These are phyloP conservation scores for Heliconius ethilla DNA, from an alignment of 2,888 invertebrate species.

Conservation along the genomic window DNA sequence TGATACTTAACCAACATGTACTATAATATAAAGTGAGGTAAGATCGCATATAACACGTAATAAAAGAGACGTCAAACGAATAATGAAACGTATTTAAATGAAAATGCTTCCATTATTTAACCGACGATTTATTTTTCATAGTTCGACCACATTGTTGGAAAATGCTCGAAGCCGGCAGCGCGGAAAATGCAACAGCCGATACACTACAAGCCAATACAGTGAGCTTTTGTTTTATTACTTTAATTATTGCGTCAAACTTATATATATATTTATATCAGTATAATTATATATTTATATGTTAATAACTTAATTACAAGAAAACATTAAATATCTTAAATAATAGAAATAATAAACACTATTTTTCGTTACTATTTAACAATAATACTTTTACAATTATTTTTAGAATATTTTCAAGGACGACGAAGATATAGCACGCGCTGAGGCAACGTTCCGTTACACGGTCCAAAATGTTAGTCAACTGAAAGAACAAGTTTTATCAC, in stretches of 20 bases:
- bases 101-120: conserved; percentile 23
- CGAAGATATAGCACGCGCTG: conserved; percentile 92
- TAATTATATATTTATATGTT: background rate
- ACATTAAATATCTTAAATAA: too few species aligned
- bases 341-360: too few species aligned
- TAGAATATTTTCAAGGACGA: conserved; percentile 81
- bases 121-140: conserved; percentile 38
- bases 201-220: conserved; percentile 41
- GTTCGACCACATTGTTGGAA: conserved; percentile 53
- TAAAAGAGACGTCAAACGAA: background rate
- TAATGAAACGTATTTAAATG: conserved; percentile 14
- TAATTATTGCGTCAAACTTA: conserved; percentile 9
- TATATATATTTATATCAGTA: background rate
- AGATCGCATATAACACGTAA: conserved; percentile 39
- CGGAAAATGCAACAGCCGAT: conserved; percentile 61
- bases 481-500: conserved; percentile 91
- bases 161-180: conserved; percentile 72
- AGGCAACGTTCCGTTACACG: conserved; percentile 94
- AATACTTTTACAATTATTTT: conserved; percentile 21
- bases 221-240: conserved; percentile 37
- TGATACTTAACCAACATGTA: conserved; percentile 68
- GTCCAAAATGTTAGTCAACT: conserved; percentile 94
- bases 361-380: background rate
- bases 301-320: background rate
- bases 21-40: conserved; percentile 69